phyloP scores from a whole-genome alignment of 1,140 invertebrate species.

The Diabrotica undecimpunctata region DNA sequence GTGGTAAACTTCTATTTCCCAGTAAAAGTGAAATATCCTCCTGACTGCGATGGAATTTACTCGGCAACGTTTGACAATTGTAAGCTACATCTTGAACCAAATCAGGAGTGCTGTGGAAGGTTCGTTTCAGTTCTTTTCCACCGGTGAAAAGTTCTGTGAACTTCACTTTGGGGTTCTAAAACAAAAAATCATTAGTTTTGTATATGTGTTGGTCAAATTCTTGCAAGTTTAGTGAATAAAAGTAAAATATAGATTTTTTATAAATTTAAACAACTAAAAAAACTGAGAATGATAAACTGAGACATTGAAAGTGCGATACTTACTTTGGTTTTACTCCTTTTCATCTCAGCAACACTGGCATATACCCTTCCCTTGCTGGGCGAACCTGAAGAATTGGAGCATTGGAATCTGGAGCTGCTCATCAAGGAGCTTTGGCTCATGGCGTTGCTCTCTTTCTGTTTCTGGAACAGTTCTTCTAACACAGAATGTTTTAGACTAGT shows the following conservation, averaged over 20 bases:
- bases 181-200: background rate
- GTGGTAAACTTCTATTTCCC: constrained; percentile 56
- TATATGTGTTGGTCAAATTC: no score
- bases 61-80: constrained; percentile 28
- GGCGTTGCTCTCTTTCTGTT: constrained; percentile 59
- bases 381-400: constrained; percentile 61
- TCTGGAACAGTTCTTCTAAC: constrained; percentile 84
- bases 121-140: constrained; percentile 67
- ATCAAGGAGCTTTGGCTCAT: constrained; percentile 57
- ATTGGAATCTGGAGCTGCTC: constrained; percentile 70
- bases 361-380: constrained; percentile 75
- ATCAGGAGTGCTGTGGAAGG: constrained; percentile 87
- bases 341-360: constrained; percentile 93
- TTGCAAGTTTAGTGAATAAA: no score
- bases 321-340: constrained; percentile 74
- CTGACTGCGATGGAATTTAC: constrained; percentile 63
- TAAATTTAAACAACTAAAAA: no score
- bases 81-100: constrained; percentile 52
- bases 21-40: constrained; percentile 61
- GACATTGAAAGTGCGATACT: constrained; percentile 30
- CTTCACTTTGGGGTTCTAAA: constrained; percentile 46
- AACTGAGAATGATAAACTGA: no score
- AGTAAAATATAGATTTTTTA: no score
- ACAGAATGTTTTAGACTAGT: constrained; percentile 84
- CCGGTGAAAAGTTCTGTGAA: constrained; percentile 52